Base-by-base conservation (phyloP, 2,113 vertebrate species). In the Heloderma charlesbogerti region DNA sequence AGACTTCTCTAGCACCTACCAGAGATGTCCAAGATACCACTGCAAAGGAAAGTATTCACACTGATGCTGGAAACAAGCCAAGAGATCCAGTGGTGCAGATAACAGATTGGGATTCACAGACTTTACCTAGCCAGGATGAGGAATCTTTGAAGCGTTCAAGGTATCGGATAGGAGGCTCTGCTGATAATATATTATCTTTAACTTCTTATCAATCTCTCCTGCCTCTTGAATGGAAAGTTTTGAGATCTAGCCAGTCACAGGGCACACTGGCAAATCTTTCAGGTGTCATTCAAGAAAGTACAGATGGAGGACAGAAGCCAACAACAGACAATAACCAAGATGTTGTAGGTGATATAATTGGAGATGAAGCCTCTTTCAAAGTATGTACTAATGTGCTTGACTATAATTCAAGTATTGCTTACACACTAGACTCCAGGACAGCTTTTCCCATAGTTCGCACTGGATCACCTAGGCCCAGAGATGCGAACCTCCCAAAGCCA, bases 291-390 rank as follows among this genome's bases (percentile, higher is more conserved):
- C 43, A 27, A n/a, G 75, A 81, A 84, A 54, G 45, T 29, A 67
- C 60, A 67, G 66, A 34, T 27, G 31, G 34, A 81, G 48, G 78
- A 43, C 77, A 88, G 45, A 54, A 88, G 48, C 51, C 31, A 79
- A 25, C 40, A 71, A 10, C 71, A 27, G 29, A 72, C 60, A 85
- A 45, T 80, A 71, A n/a, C 20, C 83, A 74, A 34, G 88, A 94
- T n/a, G 37, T 90, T 79, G 87, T 93, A 43, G 92, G 91, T 43
- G 89, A 94, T 86, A 89, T 94, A 66, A 86, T 90, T 78, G 95
- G 91, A 77, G 92, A 94, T 87, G 91, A 94, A 75, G 81, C 92
- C n/a, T 67, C 51, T 45, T 91, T 91, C 27, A 92, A 83, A 78
- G 12, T 54, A 54, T n/a, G 48, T 84, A 48, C 78, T 40, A 27